These are phyloP conservation scores for Propithecus perrieri DNA, from an alignment of 2,797 vertebrate genomes.

Conservation along the genomic window DNA sequence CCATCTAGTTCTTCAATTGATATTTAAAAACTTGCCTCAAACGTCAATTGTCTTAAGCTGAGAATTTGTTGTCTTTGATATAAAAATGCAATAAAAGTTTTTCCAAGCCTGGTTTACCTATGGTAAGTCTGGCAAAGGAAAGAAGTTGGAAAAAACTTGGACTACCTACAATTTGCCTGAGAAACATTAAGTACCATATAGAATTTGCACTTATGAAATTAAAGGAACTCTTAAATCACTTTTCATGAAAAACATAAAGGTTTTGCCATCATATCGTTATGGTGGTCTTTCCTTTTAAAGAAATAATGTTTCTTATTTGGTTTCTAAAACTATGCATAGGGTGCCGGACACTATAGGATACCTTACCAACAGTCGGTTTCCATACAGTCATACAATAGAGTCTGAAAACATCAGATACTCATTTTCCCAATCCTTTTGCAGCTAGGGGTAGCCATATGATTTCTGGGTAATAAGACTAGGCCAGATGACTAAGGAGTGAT, in stretches of 20 bases:
- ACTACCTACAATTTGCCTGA: not conserved
- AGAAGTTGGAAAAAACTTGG: not conserved
- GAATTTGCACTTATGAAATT: not conserved
- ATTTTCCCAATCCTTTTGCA: not conserved
- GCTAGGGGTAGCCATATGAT: not conserved
- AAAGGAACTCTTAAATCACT: not conserved
- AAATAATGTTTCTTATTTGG: not conserved
- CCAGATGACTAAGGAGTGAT: not conserved
- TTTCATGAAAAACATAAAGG: not conserved
- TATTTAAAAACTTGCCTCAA: constrained; percentile 6
- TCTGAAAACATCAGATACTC: not conserved
- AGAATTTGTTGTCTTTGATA: not conserved
- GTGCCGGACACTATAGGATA: not conserved
- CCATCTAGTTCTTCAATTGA: constrained; percentile 31
- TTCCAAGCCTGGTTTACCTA: not conserved
- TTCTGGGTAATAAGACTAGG: not conserved
- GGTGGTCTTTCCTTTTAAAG: not conserved
- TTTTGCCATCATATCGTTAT: not conserved
- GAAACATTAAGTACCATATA: not conserved
- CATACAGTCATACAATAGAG: not conserved
- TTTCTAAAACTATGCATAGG: not conserved
- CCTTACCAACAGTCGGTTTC: not conserved
- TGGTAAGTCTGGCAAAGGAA: not conserved
- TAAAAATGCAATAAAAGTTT: not conserved
- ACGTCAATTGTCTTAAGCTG: not conserved